Percentiles rank a stretch among this genome's conserved stretches.
These are phyloP conservation scores for Callionymus lyra DNA, from an alignment of 2,113 vertebrate species.

Conservation along the genomic window DNA sequence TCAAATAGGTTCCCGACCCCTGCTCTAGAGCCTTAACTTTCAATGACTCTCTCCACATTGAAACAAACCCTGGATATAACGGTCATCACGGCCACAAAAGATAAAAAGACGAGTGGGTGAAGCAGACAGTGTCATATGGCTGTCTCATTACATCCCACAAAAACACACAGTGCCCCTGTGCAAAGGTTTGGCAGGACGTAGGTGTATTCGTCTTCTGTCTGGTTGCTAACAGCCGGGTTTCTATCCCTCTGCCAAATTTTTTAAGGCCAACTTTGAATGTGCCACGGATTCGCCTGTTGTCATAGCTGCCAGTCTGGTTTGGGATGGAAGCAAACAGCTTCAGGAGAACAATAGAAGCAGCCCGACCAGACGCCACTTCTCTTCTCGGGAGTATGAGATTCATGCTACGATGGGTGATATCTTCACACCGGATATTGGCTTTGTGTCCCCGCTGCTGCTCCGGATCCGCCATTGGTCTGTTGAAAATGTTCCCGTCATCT, in stretches of 20 bases:
- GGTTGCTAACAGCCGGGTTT: constrained; percentile 30
- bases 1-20: no score
- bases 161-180: constrained; percentile 33
- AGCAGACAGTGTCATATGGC: constrained; percentile 14
- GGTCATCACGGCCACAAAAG: background rate
- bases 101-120: constrained; percentile 1
- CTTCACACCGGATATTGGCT: constrained; percentile 64
- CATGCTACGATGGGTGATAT: constrained; percentile 45
- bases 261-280: constrained; percentile 31
- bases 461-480: constrained; percentile 30
- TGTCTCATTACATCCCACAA: constrained; percentile 29
- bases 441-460: constrained; percentile 20
- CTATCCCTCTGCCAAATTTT: constrained; percentile 29
- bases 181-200: constrained; percentile 39
- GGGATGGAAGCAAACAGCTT: constrained; percentile 18
- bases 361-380: constrained; percentile 22
- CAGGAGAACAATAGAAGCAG: constrained; percentile 15
- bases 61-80: background rate
- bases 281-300: constrained; percentile 28
- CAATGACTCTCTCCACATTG: no score
- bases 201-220: constrained; percentile 37
- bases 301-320: constrained; percentile 25
- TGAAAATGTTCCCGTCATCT: constrained; percentile 14
- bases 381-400: constrained; percentile 22
- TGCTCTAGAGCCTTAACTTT: no score